Conservation (phyloP, 2,888 invertebrate species). For the Plutella xylostella region DNA sequence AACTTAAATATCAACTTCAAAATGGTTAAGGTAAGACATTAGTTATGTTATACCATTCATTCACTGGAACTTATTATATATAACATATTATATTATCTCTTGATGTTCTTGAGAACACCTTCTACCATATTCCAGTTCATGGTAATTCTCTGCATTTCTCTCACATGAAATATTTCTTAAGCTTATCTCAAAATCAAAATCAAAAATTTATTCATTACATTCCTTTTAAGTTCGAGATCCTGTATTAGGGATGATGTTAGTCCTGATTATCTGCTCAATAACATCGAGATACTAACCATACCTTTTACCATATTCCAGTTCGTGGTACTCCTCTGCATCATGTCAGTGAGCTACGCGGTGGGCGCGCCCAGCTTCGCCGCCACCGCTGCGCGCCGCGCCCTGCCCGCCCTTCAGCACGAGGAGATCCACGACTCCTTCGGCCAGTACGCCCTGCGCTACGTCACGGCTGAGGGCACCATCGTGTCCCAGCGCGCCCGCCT, state of each 20-base stretch:
- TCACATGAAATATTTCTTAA: too few species aligned
- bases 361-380: constrained; percentile 6
- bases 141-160: constrained; percentile 15
- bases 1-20: too few species aligned
- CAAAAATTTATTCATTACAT: too few species aligned
- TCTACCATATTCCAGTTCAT: constrained; percentile 15
- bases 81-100: too few species aligned
- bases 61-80: too few species aligned
- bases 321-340: constrained; percentile 14
- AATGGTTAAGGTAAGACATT: too few species aligned
- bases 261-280: too few species aligned
- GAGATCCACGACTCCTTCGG: constrained; percentile 34
- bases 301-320: constrained; percentile 15
- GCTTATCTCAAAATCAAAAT: too few species aligned
- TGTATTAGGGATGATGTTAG: too few species aligned
- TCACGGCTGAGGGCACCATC: constrained; percentile 35
- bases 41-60: too few species aligned
- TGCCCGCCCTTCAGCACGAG: constrained; percentile 32
- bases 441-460: constrained; percentile 33
- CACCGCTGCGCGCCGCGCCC: constrained; percentile 15
- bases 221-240: too few species aligned
- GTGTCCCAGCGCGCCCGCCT: constrained; percentile 30
- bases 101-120: too few species aligned
- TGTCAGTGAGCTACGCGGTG: constrained; percentile 11
- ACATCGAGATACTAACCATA: neutral